phyloP scores from a whole-genome alignment of 2,113 vertebrate genomes.

The Rutilus rutilus region DNA sequence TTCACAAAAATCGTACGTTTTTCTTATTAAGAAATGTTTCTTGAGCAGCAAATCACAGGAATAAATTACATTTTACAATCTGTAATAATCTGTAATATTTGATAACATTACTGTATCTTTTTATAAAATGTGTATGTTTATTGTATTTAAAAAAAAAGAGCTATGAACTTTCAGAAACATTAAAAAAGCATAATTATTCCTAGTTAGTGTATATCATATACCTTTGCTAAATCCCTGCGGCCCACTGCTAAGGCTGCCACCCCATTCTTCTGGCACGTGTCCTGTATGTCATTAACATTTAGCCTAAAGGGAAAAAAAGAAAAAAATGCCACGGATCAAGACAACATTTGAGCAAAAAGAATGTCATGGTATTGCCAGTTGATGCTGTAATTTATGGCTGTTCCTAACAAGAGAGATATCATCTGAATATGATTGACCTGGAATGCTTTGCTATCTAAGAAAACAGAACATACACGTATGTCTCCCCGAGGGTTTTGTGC shows the following conservation, averaged over 20 bases:
- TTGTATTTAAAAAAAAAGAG: too few relatives aligned
- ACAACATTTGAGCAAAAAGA: not conserved
- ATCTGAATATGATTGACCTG: not conserved
- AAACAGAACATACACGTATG: constrained; percentile 83
- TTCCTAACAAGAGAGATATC: not conserved
- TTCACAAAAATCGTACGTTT: not conserved
- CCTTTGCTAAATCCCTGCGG: constrained; percentile 93
- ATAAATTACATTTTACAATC: not conserved
- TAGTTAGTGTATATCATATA: constrained; percentile 54
- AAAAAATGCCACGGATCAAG: not conserved
- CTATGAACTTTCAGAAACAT: not conserved
- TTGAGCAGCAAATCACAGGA: not conserved
- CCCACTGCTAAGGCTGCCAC: constrained; percentile 86
- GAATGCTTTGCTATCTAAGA: not conserved
- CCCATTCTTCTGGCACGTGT: constrained; percentile 95
- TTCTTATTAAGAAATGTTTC: not conserved
- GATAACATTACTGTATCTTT: too few relatives aligned
- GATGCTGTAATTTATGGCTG: not conserved
- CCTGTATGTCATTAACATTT: constrained; percentile 91
- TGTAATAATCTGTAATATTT: not conserved
- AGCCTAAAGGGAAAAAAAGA: constrained; percentile 76
- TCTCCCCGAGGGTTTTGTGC: constrained; percentile 90
- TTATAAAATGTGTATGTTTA: too few relatives aligned
- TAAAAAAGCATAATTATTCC: not conserved
- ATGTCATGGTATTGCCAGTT: not conserved